Base-by-base conservation (phyloP, 2,888 invertebrate genomes). In the Unio delphinus region DNA sequence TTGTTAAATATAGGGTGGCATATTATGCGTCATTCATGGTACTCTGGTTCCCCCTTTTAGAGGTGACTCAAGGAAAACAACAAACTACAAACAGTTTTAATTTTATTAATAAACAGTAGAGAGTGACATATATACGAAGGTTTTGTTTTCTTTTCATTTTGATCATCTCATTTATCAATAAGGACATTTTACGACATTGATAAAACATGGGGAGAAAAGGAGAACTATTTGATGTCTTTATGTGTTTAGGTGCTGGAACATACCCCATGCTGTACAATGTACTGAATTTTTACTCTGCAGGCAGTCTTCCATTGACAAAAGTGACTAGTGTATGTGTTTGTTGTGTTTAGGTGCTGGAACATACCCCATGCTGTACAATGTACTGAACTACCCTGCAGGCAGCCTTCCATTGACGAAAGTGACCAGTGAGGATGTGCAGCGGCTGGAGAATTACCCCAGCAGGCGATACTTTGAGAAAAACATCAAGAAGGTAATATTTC, bases 381-480 rank as follows among this genome's bases (percentile, higher is more conserved):
- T 84, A 34, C 67, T 87, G 30, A 80, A 85, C 78, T 85, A 79
- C 63, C 81, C 85, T 3, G 80, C 83, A 45, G 84, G 84, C 11
- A 68, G 72, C 62, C 62, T 87, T 28, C 86, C 86, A 0, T 83
- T 86, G n/a, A 83, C 84, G 66, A 83, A 70, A 66, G 86, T 86
- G 1, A 83, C 80, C 1, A 69, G 72, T 15, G 72, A 80, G 34
- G 86, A 87, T 74, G 74, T 79, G 28, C 74, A 70, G 34, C 68
- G 72, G 23, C 71, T 86, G 79, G 68, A 75, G 59, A 84, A 79
- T 55, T 81, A 78, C 61, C 79, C 78, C 34, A 71, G 74, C 64
- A 65, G 70, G 11, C 74, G 84, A 75, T 28, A n/a, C 1, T 58
- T 67, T 15, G 75, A 82, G 58, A 73, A 74, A 57, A 20, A 68